Percentiles rank a stretch among this genome's conserved stretches.
Evolutionary conservation across 2,797 vertebrate species (phyloP).

Genomic region (Enteromius mattozi): DNA sequence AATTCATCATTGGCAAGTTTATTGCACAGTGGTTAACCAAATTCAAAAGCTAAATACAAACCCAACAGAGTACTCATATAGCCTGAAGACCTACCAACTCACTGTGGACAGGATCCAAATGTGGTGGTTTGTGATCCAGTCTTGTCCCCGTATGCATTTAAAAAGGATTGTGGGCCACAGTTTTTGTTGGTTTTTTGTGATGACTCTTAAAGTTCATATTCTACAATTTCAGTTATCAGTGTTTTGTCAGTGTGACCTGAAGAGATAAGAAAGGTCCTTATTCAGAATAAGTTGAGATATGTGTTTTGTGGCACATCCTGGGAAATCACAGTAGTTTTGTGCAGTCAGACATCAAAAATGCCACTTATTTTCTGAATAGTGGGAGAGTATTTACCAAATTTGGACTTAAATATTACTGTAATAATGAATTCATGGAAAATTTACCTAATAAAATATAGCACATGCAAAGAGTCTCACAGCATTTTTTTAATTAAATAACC

Average conservation of each 20-base stretch:
- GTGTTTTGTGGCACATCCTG: background rate
- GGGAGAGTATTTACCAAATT: background rate
- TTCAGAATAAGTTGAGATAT: background rate
- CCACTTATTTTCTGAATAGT: slow-evolving; percentile 9
- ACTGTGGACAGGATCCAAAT: background rate
- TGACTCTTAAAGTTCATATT: background rate
- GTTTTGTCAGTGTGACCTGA: slow-evolving; percentile 8
- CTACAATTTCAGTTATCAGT: background rate
- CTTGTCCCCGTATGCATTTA: background rate
- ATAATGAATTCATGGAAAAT: background rate
- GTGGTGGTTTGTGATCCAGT: background rate
- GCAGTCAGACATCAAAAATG: background rate
- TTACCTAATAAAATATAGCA: background rate
- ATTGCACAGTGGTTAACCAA: slow-evolving; percentile 23
- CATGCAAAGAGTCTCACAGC: background rate
- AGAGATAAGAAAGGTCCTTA: background rate
- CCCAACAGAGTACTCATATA: background rate
- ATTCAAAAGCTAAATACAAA: slow-evolving; percentile 8
- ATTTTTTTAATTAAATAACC: background rate
- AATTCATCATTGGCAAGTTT: slow-evolving; percentile 3
- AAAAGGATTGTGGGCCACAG: background rate
- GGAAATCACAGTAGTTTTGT: background rate
- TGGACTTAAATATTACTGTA: background rate
- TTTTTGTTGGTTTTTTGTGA: background rate
- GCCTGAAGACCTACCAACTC: background rate